These are phyloP conservation scores for Chrosomus eos DNA, from an alignment of 2,797 vertebrate species.

Conservation along the genomic window DNA sequence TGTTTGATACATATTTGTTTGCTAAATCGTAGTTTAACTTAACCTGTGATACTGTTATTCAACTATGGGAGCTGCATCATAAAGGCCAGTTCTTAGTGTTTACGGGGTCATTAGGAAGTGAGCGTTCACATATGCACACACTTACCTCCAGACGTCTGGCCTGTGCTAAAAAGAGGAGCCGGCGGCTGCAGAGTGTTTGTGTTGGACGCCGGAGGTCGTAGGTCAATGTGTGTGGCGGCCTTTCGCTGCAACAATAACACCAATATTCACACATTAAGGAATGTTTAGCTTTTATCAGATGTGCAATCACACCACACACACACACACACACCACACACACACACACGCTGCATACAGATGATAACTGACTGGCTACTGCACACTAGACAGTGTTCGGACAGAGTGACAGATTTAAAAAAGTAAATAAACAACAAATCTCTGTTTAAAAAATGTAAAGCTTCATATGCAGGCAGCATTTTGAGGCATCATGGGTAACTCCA, in stretches of 20 bases:
- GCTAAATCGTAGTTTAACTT: background rate
- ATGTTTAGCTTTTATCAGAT: background rate
- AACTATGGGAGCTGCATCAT: background rate
- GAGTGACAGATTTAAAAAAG: background rate
- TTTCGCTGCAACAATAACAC: slow-evolving; percentile 66
- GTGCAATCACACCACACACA: slow-evolving; percentile 2
- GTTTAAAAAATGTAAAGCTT: background rate
- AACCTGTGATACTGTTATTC: background rate
- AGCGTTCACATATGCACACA: background rate
- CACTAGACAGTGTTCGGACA: slow-evolving; percentile 7
- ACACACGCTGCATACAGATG: slow-evolving; percentile 23
- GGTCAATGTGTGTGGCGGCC: slow-evolving; percentile 67
- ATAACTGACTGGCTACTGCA: background rate
- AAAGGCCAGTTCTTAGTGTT: background rate
- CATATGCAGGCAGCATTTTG: background rate
- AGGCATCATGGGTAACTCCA: background rate
- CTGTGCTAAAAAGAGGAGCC: slow-evolving; percentile 51
- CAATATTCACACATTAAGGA: background rate
- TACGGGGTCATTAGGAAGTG: background rate
- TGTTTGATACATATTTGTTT: background rate
- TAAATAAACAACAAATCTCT: background rate
- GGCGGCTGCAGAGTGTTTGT: slow-evolving; percentile 75
- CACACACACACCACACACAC: slow-evolving; percentile 4
- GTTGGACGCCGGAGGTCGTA: slow-evolving; percentile 66
- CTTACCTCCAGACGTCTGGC: slow-evolving; percentile 68